Evolutionary conservation across 2,797 vertebrate species (phyloP), one percentile per base, ranked within the genome.

Genomic region (Acrocephalus scirpaceus): DNA sequence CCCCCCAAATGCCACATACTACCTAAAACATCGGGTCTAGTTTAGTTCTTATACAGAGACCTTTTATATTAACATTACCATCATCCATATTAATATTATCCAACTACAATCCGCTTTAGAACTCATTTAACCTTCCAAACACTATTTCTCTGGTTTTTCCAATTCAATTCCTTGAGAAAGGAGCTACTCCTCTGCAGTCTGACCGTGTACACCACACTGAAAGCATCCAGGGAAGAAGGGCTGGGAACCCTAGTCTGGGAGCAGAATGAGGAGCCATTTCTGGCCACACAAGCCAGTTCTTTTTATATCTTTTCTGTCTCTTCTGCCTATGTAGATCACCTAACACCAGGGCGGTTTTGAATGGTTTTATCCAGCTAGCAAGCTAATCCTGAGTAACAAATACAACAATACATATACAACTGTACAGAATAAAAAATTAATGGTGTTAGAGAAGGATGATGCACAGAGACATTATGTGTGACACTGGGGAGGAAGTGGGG

Each of bases 401-500:
- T 87, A 93, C 88, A 96, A 96, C 36, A 91, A 88, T 82, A 67
- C 60, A 67, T 17, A 67, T 74, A 83, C 85, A 94, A 94, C 40
- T 20, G 61, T 73, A 88, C 60, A 75, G 93, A 92, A 95, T 94
- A 79, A 95, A 96, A 95, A 90, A 92, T 92, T 92, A 92, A 95
- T 84, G 95, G 71, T 79, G 30, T 81, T 88, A 94, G 67, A 96
- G 93, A 83, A 95, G 91, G 85, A 93, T 86, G 96, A 93, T 92
- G 87, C 80, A 95, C 94, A 94, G 90, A 97, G 91, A 97, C 86
- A 95, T 94, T 93, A 92, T 83, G 86, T 56, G 92, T 95, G 97
- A 96, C 96, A 97, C 94, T 84, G 90, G 96, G 91, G 93, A 96
- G 81, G 88, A 83, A 96, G 91, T 86, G 83, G 94, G 97, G 96